phyloP scores from a whole-genome alignment of 2,888 invertebrate species.

The Nasonovia ribisnigri region DNA sequence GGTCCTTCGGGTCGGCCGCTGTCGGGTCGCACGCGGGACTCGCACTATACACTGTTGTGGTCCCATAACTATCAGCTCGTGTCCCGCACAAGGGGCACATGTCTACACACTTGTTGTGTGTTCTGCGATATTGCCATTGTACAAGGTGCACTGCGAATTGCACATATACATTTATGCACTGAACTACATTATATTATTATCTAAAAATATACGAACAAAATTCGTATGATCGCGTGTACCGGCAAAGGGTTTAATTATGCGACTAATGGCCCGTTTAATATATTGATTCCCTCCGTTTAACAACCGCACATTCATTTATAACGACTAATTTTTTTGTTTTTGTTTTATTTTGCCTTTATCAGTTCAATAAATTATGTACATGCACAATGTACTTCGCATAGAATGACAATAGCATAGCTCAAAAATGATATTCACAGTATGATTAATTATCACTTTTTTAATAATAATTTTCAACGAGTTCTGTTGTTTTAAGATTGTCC shows the following conservation, averaged over 20 bases:
- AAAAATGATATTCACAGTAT: neutral
- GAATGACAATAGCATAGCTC: conserved; percentile 9
- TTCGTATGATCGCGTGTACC: neutral
- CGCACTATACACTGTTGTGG: neutral
- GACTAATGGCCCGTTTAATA: conserved; percentile 20
- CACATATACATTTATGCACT: neutral
- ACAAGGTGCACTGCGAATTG: neutral
- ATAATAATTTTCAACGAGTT: neutral
- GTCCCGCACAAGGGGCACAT: conserved; percentile 43
- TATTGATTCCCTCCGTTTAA: neutral
- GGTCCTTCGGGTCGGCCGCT: conserved; percentile 6
- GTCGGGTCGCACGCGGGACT: neutral
- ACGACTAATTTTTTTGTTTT: neutral
- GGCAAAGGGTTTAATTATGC: neutral
- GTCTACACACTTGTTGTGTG: conserved; percentile 18
- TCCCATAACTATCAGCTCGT: conserved; percentile 43
- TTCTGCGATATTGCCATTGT: neutral
- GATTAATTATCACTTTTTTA: neutral
- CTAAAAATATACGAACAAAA: neutral
- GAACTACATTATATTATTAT: neutral
- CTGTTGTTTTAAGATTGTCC: neutral
- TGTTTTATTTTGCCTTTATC: conserved; percentile 10
- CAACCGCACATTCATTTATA: neutral
- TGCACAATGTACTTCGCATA: neutral
- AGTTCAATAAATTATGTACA: conserved; percentile 29